phyloP scores from a whole-genome alignment of 1,140 invertebrate species.

The Panagrolaimus sp. region DNA sequence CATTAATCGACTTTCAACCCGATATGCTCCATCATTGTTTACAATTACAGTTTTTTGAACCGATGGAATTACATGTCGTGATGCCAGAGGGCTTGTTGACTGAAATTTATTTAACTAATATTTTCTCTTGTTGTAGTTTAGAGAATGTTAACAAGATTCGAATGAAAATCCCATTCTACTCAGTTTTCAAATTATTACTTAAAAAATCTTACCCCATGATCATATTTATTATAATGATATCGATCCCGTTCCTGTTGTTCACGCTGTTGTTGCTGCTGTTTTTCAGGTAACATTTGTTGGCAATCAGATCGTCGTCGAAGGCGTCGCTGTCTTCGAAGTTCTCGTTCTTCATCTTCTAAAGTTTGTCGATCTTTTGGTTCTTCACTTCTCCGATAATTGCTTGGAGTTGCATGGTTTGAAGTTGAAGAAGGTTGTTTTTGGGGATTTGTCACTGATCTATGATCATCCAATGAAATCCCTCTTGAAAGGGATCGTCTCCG shows the following conservation, averaged over 20 bases:
- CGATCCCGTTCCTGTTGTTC: not conserved
- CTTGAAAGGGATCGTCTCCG: not conserved
- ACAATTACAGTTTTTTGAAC: slow-evolving; percentile 10
- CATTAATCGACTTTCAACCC: slow-evolving; percentile 4
- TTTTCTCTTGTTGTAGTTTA: not conserved
- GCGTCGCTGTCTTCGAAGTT: slow-evolving; percentile 40
- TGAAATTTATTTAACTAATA: not conserved
- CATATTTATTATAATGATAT: not conserved
- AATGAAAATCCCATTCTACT: too few species aligned
- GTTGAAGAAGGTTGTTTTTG: slow-evolving; percentile 18
- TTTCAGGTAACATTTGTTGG: slow-evolving; percentile 15
- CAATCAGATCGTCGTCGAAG: slow-evolving; percentile 37
- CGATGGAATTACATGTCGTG: slow-evolving; percentile 1
- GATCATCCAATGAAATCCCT: slow-evolving; percentile 13
- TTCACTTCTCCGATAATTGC: not conserved
- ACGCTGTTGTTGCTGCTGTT: slow-evolving; percentile 6
- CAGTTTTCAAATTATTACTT: slow-evolving; percentile 8
- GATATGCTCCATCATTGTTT: slow-evolving; percentile 17
- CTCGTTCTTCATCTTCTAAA: slow-evolving; percentile 30
- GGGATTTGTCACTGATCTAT: not conserved
- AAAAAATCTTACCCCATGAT: slow-evolving; percentile 7
- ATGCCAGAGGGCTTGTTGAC: too few species aligned
- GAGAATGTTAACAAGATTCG: too few species aligned
- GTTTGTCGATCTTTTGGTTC: not conserved
- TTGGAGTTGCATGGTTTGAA: not conserved